A percentile compares a stretch with the other conserved stretches of the same genome.
phyloP scores from a whole-genome alignment of 2,797 vertebrate genomes.

The Nyctalus aviator region DNA sequence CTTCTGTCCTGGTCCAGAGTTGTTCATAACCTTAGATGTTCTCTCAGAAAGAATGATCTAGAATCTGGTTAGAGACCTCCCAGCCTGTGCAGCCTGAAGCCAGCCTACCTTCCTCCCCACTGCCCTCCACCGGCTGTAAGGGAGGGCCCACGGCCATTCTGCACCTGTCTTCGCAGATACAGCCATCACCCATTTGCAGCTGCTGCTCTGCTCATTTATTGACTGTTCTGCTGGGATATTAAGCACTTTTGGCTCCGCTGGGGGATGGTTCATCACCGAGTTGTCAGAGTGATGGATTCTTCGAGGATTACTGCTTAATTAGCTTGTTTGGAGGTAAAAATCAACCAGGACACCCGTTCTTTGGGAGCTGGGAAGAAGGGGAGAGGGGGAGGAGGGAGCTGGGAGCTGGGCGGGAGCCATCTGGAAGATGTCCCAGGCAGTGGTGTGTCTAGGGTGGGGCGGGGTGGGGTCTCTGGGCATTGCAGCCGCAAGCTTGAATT shows the following conservation, averaged over 20 bases:
- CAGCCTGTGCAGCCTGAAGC: no score
- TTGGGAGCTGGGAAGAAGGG: slow-evolving; percentile 64
- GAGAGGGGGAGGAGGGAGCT: not conserved
- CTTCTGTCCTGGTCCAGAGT: not conserved
- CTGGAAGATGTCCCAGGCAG: rapidly evolving
- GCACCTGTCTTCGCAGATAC: not conserved
- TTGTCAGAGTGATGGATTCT: slow-evolving; percentile 89
- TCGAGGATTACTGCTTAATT: slow-evolving; percentile 87
- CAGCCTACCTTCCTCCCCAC: not conserved
- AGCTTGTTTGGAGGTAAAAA: slow-evolving; percentile 86
- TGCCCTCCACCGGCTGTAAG: not conserved
- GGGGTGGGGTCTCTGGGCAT: rapidly evolving
- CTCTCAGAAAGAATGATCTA: not conserved
- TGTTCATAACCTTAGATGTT: not conserved
- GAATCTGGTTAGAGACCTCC: not conserved
- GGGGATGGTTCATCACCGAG: slow-evolving; percentile 86
- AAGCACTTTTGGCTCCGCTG: slow-evolving; percentile 82
- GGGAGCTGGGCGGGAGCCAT: not conserved
- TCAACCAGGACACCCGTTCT: slow-evolving; percentile 83
- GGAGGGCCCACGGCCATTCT: not conserved
- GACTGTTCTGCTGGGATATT: slow-evolving; percentile 76
- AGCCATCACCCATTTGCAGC: not conserved
- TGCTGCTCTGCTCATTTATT: slow-evolving; percentile 60
- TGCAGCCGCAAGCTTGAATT: not conserved
- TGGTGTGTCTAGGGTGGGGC: rapidly evolving